phyloP scores from a whole-genome alignment of 2,888 invertebrate genomes.

The Tipula confusa region DNA sequence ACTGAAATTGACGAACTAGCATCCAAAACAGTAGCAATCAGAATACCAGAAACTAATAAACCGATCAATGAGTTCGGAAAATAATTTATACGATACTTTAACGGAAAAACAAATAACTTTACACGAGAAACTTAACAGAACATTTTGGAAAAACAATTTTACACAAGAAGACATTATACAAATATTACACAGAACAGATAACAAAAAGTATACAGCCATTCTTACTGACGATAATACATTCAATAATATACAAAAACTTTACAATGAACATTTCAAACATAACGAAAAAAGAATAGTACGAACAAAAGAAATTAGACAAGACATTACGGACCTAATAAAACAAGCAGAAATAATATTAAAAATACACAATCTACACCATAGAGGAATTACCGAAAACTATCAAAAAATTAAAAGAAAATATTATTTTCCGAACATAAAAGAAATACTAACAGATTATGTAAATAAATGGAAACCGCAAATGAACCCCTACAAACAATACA shows the following conservation, averaged over 20 bases:
- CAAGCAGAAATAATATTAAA: neutral
- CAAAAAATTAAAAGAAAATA: neutral
- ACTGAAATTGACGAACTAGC: too few species aligned
- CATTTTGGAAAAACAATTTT: too few species aligned
- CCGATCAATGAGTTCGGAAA: neutral
- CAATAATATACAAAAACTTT: too few species aligned
- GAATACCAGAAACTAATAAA: neutral
- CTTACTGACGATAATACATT: neutral
- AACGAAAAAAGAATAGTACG: too few species aligned
- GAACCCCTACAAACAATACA: neutral
- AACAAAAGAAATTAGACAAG: too few species aligned
- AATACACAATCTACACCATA: neutral
- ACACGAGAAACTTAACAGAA: too few species aligned
- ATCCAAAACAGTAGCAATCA: neutral
- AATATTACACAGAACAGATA: too few species aligned
- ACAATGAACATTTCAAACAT: too few species aligned
- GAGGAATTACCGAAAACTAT: neutral
- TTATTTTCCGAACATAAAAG: neutral
- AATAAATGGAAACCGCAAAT: neutral
- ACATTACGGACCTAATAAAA: too few species aligned
- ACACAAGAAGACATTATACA: too few species aligned
- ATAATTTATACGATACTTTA: neutral
- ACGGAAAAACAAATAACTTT: neutral
- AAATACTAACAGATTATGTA: neutral
- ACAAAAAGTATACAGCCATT: neutral